phyloP scores from a whole-genome alignment of 2,888 invertebrate genomes.

The Antheraea yamamai region DNA sequence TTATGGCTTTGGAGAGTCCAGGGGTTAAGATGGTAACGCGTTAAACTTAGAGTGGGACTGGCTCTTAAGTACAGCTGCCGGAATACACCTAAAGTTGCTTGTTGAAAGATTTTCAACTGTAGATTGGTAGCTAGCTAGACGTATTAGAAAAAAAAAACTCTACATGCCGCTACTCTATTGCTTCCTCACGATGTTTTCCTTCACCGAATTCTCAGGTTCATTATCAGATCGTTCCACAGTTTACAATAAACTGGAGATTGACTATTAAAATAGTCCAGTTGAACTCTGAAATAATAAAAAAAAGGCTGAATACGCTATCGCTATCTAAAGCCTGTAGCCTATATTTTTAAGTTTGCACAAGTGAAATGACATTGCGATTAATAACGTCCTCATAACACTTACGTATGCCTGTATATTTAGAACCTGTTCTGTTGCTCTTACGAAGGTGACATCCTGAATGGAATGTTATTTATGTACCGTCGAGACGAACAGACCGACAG shows the following conservation, averaged over 20 bases:
- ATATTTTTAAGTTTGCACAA: conserved; percentile 23
- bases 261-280: not conserved
- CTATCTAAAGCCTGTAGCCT: conserved; percentile 6
- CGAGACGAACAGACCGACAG: not conserved
- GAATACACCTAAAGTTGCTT: too few species aligned
- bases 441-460: conserved; percentile 51
- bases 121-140: too few species aligned
- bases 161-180: too few species aligned
- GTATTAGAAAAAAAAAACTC: too few species aligned
- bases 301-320: not conserved
- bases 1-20: too few species aligned
- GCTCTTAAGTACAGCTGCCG: too few species aligned
- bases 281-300: not conserved
- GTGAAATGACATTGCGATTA: conserved; percentile 52
- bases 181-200: too few species aligned
- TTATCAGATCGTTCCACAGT: too few species aligned
- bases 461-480: conserved; percentile 39
- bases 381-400: conserved; percentile 53
- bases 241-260: not conserved
- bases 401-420: conserved; percentile 46
- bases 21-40: too few species aligned
- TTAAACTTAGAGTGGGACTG: too few species aligned
- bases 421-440: conserved; percentile 56
- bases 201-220: too few species aligned
- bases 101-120: too few species aligned